These are phyloP conservation scores for Tetragnatha versicolor DNA, from an alignment of 1,140 invertebrate genomes.

Conservation along the genomic window DNA sequence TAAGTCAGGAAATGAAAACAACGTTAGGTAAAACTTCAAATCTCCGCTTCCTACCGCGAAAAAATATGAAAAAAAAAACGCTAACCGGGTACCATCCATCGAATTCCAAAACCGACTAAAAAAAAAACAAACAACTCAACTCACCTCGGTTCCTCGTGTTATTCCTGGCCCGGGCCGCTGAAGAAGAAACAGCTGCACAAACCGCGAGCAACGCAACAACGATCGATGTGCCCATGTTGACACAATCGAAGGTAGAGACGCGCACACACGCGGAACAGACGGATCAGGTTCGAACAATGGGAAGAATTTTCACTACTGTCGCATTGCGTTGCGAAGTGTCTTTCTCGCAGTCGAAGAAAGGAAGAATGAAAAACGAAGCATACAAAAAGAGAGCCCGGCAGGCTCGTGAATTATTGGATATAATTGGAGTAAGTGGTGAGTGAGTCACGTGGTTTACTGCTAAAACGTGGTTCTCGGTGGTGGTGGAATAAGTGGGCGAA, in stretches of 20 bases:
- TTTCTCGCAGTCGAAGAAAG: background rate
- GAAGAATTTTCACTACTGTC: conserved; percentile 27
- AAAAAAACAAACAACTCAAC: background rate
- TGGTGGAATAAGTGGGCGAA: conserved; percentile 10
- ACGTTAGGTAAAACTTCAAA: too few species aligned
- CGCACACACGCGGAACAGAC: background rate
- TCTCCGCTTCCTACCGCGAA: too few species aligned
- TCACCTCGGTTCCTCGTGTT: conserved; percentile 22
- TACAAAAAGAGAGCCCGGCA: conserved; percentile 12
- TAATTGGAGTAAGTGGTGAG: conserved; percentile 51
- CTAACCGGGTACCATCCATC: too few species aligned
- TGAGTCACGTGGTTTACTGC: conserved; percentile 48
- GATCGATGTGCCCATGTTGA: conserved; percentile 49
- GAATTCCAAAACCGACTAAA: background rate
- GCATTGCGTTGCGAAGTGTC: conserved; percentile 9
- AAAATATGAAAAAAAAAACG: background rate
- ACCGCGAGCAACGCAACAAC: conserved; percentile 3
- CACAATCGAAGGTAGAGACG: conserved; percentile 41
- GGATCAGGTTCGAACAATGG: conserved; percentile 12
- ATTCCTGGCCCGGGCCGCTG: conserved; percentile 27
- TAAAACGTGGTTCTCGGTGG: conserved; percentile 22
- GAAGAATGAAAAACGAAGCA: background rate
- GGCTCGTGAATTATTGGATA: conserved; percentile 44
- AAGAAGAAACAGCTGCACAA: conserved; percentile 1
- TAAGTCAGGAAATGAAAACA: too few species aligned